A percentile compares a stretch with the other conserved stretches of the same genome.
phyloP scores from a whole-genome alignment of 2,888 invertebrate genomes.

The Erpobdella octoculata region DNA sequence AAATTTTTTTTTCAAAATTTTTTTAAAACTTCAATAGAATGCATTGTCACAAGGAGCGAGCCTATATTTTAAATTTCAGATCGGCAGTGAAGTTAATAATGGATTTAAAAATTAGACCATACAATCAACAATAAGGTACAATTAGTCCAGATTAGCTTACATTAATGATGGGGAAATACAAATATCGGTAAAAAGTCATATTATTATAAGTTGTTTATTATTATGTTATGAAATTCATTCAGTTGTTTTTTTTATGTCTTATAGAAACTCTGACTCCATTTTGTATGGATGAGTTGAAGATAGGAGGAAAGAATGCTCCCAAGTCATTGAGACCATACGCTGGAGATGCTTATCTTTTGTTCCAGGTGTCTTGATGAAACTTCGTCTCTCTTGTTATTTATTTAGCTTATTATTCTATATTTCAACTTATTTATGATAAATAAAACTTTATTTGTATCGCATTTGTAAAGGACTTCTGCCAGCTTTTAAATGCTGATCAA shows the following conservation, averaged over 20 bases:
- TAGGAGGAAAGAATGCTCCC: slow-evolving; percentile 68
- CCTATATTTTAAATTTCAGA: too few species aligned
- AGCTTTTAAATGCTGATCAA: slow-evolving; percentile 89
- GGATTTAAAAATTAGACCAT: too few species aligned
- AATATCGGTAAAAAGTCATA: not conserved
- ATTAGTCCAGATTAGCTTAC: too few species aligned
- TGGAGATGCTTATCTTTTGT: slow-evolving; percentile 81
- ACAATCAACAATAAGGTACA: too few species aligned
- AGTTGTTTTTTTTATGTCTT: not conserved
- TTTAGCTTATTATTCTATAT: not conserved
- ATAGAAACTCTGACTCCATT: not conserved
- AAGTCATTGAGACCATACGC: slow-evolving; percentile 79
- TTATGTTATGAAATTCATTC: not conserved
- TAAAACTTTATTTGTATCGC: not conserved
- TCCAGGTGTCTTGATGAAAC: slow-evolving; percentile 61
- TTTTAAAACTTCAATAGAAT: too few species aligned
- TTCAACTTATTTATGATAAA: not conserved
- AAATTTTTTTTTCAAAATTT: too few species aligned
- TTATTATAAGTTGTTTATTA: not conserved
- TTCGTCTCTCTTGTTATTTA: not conserved
- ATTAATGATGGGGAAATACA: not conserved
- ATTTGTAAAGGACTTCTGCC: slow-evolving; percentile 73
- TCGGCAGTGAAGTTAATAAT: too few species aligned
- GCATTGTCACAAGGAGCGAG: too few species aligned
- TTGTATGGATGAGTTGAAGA: slow-evolving; percentile 56